These are phyloP conservation scores for Polypedilum pembai DNA, from an alignment of 1,140 invertebrate genomes.

Conservation along the genomic window DNA sequence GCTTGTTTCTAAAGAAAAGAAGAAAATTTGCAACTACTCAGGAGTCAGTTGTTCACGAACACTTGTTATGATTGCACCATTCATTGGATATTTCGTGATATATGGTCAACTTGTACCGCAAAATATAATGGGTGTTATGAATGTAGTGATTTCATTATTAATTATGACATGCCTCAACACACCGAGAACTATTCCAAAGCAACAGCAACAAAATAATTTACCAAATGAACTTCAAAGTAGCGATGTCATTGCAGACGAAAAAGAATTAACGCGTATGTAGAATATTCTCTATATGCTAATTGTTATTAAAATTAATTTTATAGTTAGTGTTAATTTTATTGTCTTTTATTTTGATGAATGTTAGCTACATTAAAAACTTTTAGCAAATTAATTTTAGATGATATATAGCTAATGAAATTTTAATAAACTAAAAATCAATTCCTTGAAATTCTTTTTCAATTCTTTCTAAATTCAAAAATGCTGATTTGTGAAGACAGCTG, in stretches of 20 bases:
- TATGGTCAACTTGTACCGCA: background rate
- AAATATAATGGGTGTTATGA: background rate
- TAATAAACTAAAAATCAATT: no score
- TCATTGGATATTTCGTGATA: slow-evolving; percentile 33
- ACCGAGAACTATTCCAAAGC: slow-evolving; percentile 8
- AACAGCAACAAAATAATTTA: no score
- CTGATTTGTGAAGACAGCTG: no score
- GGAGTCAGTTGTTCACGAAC: slow-evolving; percentile 40
- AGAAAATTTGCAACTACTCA: slow-evolving; percentile 39
- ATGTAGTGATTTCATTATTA: background rate
- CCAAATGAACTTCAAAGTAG: no score
- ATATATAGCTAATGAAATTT: no score
- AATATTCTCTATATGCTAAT: background rate
- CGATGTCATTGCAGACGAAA: no score
- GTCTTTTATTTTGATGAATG: no score
- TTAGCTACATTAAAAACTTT: no score
- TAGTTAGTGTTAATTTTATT: background rate
- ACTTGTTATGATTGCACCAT: slow-evolving; percentile 40
- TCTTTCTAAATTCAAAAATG: no score
- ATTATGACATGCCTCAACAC: background rate
- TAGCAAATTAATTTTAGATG: no score
- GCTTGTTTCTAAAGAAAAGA: slow-evolving; percentile 38
- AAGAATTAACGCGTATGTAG: background rate
- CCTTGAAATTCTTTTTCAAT: no score
- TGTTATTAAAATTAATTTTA: background rate